Evolutionary conservation across 2,797 vertebrate genomes (phyloP).

Genomic region (Malurus leucopterus): DNA sequence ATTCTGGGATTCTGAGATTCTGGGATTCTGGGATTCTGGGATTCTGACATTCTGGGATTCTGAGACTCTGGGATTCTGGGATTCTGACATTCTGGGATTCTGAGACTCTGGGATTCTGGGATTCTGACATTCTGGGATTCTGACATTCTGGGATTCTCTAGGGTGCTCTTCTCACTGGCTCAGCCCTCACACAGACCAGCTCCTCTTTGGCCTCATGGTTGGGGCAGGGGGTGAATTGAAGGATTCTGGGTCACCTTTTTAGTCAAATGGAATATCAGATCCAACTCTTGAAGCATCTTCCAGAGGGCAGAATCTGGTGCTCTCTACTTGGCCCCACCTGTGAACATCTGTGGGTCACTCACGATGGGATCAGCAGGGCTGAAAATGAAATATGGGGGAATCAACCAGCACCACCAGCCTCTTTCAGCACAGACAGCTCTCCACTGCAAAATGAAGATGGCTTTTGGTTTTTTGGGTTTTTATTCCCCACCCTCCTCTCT

Average conservation of each 20-base stretch:
- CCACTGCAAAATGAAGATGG: not conserved
- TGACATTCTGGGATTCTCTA: not conserved
- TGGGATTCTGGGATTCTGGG: too few species aligned
- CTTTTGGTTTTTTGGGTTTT: fast-evolving
- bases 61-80: too few species aligned
- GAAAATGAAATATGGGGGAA: not conserved
- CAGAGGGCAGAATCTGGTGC: not conserved
- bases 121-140: not conserved
- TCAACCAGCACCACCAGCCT: not conserved
- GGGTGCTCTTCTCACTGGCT: not conserved
- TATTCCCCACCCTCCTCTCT: not conserved
- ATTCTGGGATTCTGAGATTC: too few species aligned
- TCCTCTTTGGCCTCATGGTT: too few species aligned
- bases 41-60: too few species aligned
- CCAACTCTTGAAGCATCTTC: not conserved
- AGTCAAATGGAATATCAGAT: not conserved
- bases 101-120: not conserved
- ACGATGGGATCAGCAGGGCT: not conserved
- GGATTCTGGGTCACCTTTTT: not conserved
- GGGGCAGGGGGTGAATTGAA: not conserved
- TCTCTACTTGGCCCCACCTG: not conserved
- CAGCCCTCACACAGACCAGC: not conserved
- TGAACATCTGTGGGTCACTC: not conserved
- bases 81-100: too few species aligned
- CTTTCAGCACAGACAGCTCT: not conserved